Base-by-base conservation (phyloP, 1,140 invertebrate species). In the Sipha flava region DNA sequence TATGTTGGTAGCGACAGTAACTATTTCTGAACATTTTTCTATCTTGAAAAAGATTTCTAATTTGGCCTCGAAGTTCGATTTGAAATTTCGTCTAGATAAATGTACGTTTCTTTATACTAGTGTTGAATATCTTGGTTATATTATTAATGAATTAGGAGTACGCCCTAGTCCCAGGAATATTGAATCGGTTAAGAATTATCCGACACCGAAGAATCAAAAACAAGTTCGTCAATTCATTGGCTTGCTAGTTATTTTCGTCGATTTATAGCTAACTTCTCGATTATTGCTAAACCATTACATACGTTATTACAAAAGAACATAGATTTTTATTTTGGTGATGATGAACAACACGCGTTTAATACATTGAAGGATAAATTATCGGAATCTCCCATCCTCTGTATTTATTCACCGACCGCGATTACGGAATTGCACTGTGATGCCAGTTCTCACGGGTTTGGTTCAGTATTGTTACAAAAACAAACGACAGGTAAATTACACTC, bases 151-250 rank as follows among this genome's bases (percentile, higher is more conserved):
- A 29, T 57, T 84, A 14, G 85, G 84, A n/a, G 81, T 85, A 12
- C 81, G 81, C 62, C 83, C 84, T 12, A 84, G 85, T 59, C 84
- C 83, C 2, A 81, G 82, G 10, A 85, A 85, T 45, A 81, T 84
- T 0, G 73, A 83, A 80, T 82, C 83, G 0, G 80, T 87, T 6
- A 75, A 26, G 18, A 45, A 83, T 12, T 85, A 81, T 81, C 84
- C 83, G 16, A 72, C 79, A 18, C 85, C 84, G 16, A 81, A 80
- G 82, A 84, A 62, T 7, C 68, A 64, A 9, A 84, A 84, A 81
- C 81, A 84, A 26, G 81, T 85, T 5, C 85, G 83, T 82, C 81
- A 81, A 0, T 85, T 86, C 73, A 54, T 86, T 3, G 85, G 85
- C 43, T 86, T 45, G 77, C 82, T 1, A 81, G 82, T 12, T 87